These are phyloP conservation scores for Acanthoscelides obtectus DNA, from an alignment of 2,888 invertebrate species.

Conservation along the genomic window DNA sequence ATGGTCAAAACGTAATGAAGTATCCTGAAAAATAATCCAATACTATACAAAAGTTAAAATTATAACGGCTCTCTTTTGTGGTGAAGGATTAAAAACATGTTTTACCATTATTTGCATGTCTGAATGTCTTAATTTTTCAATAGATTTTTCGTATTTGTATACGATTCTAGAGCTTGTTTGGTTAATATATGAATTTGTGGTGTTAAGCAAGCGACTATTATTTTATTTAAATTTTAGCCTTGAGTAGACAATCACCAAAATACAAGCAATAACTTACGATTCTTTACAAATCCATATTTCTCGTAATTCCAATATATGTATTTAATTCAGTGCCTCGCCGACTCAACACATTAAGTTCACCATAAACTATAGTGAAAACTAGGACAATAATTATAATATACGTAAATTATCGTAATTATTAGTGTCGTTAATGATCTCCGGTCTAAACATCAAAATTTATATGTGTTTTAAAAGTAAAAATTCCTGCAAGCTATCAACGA, in stretches of 20 bases:
- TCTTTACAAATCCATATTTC: neutral
- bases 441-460: neutral
- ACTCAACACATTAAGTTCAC: neutral
- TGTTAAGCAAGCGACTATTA: no score
- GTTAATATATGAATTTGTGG: no score
- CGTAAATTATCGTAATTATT: neutral
- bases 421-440: neutral
- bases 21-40: no score
- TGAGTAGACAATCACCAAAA: neutral
- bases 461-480: neutral
- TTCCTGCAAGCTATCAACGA: neutral
- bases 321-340: neutral
- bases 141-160: no score
- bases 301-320: neutral
- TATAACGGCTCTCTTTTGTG: no score
- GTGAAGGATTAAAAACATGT: no score
- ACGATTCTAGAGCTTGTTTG: no score
- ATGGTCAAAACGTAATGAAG: no score
- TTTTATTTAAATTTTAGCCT: neutral
- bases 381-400: neutral
- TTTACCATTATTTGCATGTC: no score
- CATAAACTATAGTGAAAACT: neutral
- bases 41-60: no score
- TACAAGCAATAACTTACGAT: neutral
- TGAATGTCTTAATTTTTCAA: no score